Evolutionary conservation across 2,113 vertebrate species (phyloP), one percentile per base, ranked within the genome.

Genomic region (Euleptes europaea): DNA sequence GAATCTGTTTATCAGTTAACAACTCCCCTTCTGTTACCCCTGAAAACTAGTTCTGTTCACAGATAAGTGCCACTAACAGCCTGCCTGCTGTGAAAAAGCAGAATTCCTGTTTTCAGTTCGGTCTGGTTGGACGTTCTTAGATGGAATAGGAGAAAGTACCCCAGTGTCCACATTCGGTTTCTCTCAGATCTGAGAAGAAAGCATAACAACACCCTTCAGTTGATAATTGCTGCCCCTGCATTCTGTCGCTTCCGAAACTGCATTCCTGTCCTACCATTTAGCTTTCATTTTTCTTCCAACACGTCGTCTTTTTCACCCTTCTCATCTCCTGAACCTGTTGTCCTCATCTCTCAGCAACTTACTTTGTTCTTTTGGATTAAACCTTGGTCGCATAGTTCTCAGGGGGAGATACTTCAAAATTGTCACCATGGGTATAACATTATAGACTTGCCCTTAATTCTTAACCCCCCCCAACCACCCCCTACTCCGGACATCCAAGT

Each of bases 281-380:
- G 40, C 10, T 35, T 26, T 42, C 4, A 42, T 69, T 38, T 42
- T 57, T 42, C 83, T 70, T 70, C 28, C 82, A 76, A n/a, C 33
- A 31, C 38, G 7, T 54, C n/a, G 10, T 69, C 60, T 77, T 76
- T 76, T 67, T 44, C 33, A 35, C 26, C 60, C 65, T 54, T 77
- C 49, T n/a, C 49, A 31, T 54, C 26, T 69, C 3, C 26, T 70
- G 17, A 70, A 70, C 69, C 33, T 84, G 63, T 65, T 57, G 15
- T 23, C 35, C 44, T 74, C 15, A 33, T 70, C 66, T 70, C 26
- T 72, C 67, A 82, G 28, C 49, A 40, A 35, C 47, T 78, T 84
- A 12, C 28, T 70, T 84, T 69, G n/a, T 49, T 84, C 38, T 78
- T 84, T 84, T 3, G 28, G 26, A 78, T 78, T 84, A 69, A n/a